These are phyloP conservation scores for Sebastes nivosus DNA, from an alignment of 2,797 vertebrate genomes.

Conservation along the genomic window DNA sequence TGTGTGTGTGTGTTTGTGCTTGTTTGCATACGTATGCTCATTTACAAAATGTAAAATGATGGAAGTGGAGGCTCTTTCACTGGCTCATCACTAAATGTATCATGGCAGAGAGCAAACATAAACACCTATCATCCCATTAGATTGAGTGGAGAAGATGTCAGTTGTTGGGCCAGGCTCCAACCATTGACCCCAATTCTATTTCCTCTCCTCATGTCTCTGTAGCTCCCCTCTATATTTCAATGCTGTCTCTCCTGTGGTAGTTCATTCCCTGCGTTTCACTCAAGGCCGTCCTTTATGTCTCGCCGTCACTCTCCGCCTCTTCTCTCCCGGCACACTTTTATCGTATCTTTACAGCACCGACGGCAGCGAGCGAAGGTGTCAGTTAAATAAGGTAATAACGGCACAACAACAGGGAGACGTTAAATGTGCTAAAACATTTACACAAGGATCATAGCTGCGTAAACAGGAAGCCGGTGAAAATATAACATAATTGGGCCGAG, in stretches of 20 bases:
- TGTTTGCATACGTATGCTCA: neutral
- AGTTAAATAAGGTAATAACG: constrained; percentile 35
- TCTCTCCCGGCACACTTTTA: constrained; percentile 32
- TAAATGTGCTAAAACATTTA: constrained; percentile 37
- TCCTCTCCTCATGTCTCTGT: constrained; percentile 40
- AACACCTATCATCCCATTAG: constrained; percentile 63
- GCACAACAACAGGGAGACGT: constrained; percentile 35
- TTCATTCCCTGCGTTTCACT: constrained; percentile 53
- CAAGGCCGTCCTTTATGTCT: constrained; percentile 58
- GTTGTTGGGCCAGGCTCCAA: constrained; percentile 54
- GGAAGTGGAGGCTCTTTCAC: neutral
- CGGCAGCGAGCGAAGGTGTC: neutral
- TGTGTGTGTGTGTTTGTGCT: neutral
- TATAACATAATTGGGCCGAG: constrained; percentile 13
- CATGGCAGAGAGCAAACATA: constrained; percentile 31
- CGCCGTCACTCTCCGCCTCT: constrained; percentile 26
- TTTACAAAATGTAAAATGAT: neutral
- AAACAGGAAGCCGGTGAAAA: constrained; percentile 39
- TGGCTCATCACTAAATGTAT: constrained; percentile 36
- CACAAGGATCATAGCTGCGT: constrained; percentile 1
- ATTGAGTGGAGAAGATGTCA: constrained; percentile 63
- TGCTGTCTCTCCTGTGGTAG: constrained; percentile 27
- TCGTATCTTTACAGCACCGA: constrained; percentile 20
- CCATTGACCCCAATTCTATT: constrained; percentile 51
- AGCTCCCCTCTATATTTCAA: constrained; percentile 26